These are phyloP conservation scores for Oreotrochilus melanogaster DNA, from an alignment of 2,113 vertebrate genomes.

Conservation along the genomic window DNA sequence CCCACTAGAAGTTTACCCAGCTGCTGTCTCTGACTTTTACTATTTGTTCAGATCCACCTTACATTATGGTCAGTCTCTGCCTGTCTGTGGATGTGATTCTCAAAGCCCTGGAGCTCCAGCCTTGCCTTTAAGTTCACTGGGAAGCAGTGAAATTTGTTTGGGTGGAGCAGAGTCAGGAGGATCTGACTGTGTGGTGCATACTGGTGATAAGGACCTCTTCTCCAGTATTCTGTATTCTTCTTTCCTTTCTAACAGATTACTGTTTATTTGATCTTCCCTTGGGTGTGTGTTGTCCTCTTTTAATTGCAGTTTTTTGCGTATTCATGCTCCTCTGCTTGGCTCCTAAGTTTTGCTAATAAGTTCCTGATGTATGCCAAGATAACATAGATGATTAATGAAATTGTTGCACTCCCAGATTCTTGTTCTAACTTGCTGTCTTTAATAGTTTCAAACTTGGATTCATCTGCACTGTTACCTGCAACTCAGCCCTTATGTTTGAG, in stretches of 20 bases:
- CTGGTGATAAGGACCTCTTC: neutral
- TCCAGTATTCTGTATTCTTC: neutral
- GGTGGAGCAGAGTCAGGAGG: neutral
- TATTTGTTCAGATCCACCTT: neutral
- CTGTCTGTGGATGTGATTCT: neutral
- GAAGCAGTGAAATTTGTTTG: neutral
- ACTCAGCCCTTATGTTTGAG: neutral
- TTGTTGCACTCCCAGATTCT: slow-evolving; percentile 54
- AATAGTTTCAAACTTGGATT: slow-evolving; percentile 32
- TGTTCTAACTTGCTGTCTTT: slow-evolving; percentile 41
- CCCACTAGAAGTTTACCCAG: neutral
- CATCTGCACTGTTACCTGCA: slow-evolving; percentile 10
- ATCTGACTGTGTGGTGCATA: neutral
- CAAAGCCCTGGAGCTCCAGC: neutral
- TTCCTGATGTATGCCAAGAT: slow-evolving; percentile 53
- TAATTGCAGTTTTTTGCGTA: slow-evolving; percentile 29
- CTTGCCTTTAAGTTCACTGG: rapidly evolving
- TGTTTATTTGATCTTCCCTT: slow-evolving; percentile 56
- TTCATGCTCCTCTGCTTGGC: slow-evolving; percentile 45
- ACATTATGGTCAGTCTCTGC: neutral
- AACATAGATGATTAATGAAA: slow-evolving; percentile 68
- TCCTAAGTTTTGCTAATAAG: slow-evolving; percentile 58
- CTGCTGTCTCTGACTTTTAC: neutral
- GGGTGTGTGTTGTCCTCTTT: slow-evolving; percentile 45
- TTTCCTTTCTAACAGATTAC: slow-evolving; percentile 38